Base-by-base conservation (phyloP, 2,888 invertebrate genomes). In the Noctuana brunneofusca region DNA sequence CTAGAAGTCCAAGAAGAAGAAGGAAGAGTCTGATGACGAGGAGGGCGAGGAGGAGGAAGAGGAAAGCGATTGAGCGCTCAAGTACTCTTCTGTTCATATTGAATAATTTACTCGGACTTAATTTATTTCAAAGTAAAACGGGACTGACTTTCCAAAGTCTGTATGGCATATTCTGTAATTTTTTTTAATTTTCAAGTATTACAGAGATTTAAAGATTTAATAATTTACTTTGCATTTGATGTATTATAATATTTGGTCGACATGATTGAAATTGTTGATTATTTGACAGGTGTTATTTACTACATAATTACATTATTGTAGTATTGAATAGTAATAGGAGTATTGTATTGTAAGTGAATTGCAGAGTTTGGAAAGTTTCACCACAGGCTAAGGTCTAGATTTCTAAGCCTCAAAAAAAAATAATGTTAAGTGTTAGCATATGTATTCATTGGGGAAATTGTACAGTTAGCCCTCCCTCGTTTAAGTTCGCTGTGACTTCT, bases 31-130 rank as follows among this genome's bases (percentile, higher is more conserved):
- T 0, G 94, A 94, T 38, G 94, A 94, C 58, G 93, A 93, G 66
- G 94, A 93, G 35, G 94, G 93, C 64, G 94, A 94, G 60, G 92
- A 92, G 66, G 93, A 93, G 68, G 94, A 93, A 66, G 94, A 94
- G 73, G 93, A 93, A 80, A 93, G 94, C 92, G 93, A 94, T 89
- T 93, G 93, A 93, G 90, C 90, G 89, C 90, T 74, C 70, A 74
- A 85, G 83, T 77, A 83, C 79, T 80, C 79, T 80, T 81, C 88
- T 89, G 91, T 88, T 92, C 90, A 87, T 89, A 89, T 84, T 89
- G 86, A 89, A 88, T 90, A 89, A 89, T 89, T 91, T 89, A 88
- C 89, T 89, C 87, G 86, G 87, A 89, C 87, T 91, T 91, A 91
- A 91, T 91, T 91, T 91, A 91, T 91, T 91, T 87, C 89, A 87